Evolutionary conservation across 2,113 vertebrate genomes (phyloP), one percentile per base, ranked within the genome.

Genomic region (Ornithorhynchus anatinus): DNA sequence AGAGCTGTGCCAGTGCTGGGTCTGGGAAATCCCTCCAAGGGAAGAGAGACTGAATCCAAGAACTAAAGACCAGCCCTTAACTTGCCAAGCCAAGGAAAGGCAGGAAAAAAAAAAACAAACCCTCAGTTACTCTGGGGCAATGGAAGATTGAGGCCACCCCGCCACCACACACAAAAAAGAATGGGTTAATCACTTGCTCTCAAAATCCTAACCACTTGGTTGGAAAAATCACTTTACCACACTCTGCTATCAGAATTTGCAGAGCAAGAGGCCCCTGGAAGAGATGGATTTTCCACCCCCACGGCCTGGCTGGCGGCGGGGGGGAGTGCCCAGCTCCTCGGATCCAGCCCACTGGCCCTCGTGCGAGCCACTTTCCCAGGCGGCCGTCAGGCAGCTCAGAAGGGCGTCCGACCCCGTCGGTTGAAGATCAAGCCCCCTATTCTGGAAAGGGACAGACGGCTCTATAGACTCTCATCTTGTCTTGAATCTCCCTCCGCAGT

Each of bases 311-410:
- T 64, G 48, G 67, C 11, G 39, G 39, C 51, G 54, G 56, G 22
- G 56, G 22, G 33, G 54, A 67, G 29, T 27, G 63, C 75, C 51
- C 47, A 44, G 53, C 64, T 35, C 66, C 77, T 56, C 4, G 58
- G 58, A 10, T 16, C 51, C 47, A 48, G 27, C 44, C 15, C 52
- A 52, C 57, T 42, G 43, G 40, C 22, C 71, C 52, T 53, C 22
- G 44, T 44, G 33, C 72, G 44, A 62, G 32, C 45, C 72, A 79
- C 22, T 69, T 29, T 29, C 47, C 23, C 2, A 48, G 2, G n/a
- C 19, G 44, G 42, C 20, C 33, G 17, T 38, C 15, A n/a, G 6
- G 6, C 36, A 23, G 43, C 27, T 52, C 39, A 32, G 51, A 72
- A n/a, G n/a, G 23, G 58, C 11, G 10, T 27, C 17, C n/a, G 29